Percentiles rank a stretch among this genome's conserved stretches.
These are phyloP conservation scores for Brevimyrus niger DNA, from an alignment of 2,113 vertebrate genomes.

Conservation along the genomic window DNA sequence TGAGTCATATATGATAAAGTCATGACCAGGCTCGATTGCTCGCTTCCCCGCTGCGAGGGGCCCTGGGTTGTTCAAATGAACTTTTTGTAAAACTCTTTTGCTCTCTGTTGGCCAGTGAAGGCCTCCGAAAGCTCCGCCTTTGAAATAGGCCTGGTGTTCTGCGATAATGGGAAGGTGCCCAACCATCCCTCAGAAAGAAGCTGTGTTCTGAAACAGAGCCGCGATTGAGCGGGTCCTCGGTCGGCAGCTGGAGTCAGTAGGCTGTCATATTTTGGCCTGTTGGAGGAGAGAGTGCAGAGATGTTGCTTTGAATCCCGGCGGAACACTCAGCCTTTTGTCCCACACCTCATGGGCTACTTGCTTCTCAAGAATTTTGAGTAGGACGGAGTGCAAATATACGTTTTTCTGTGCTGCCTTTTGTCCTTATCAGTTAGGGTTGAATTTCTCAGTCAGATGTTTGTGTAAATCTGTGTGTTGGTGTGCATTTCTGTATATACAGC, in stretches of 20 bases:
- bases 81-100: neutral
- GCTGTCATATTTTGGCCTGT: constrained; percentile 55
- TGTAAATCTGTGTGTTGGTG: constrained; percentile 22
- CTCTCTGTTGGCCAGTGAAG: neutral
- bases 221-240: constrained; percentile 44
- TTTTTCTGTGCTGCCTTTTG: constrained; percentile 38
- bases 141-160: neutral
- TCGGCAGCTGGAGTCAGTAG: constrained; percentile 50
- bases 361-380: constrained; percentile 56
- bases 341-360: constrained; percentile 37
- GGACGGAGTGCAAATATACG: constrained; percentile 48
- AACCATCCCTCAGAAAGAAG: constrained; percentile 11
- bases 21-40: neutral
- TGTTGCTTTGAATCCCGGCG: constrained; percentile 50
- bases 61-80: neutral
- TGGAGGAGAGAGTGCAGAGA: constrained; percentile 65
- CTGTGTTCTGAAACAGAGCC: constrained; percentile 27
- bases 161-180: constrained; percentile 24
- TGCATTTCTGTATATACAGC: constrained; percentile 26
- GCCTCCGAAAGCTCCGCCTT: neutral
- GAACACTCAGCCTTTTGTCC: constrained; percentile 56
- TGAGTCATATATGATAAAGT: neutral
- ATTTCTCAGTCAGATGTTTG: neutral
- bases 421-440: neutral
- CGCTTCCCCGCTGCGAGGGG: neutral